Evolutionary conservation across 2,113 vertebrate genomes (phyloP).

Genomic region (Pseudopodoces humilis): DNA sequence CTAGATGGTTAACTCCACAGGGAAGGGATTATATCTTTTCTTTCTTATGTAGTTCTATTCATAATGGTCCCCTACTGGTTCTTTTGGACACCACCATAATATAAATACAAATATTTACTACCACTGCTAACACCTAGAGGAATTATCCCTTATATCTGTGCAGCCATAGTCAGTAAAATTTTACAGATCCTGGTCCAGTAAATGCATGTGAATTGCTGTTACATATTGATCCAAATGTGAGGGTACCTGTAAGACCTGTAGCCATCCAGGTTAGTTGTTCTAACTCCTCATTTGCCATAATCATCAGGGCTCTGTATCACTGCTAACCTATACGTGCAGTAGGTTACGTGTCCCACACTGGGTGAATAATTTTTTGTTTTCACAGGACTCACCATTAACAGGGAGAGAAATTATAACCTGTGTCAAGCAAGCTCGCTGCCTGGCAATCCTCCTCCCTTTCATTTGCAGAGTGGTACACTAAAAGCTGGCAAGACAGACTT

Average conservation of each 20-base stretch:
- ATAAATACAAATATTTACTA: slow-evolving; percentile 53
- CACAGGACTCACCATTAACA: not conserved
- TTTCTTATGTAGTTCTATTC: not conserved
- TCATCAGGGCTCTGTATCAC: not conserved
- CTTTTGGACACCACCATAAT: slow-evolving; percentile 7
- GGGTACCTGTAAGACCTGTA: not conserved
- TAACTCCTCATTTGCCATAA: not conserved
- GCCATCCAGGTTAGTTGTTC: not conserved
- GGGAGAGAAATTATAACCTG: slow-evolving; percentile 12
- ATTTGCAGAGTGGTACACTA: not conserved
- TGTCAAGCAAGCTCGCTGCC: not conserved
- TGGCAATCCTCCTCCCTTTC: not conserved
- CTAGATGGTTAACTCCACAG: slow-evolving; percentile 34
- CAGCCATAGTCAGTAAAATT: not conserved
- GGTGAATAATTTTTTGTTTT: slow-evolving; percentile 10
- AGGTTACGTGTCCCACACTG: not conserved
- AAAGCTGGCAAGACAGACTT: not conserved
- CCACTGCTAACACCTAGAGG: not conserved
- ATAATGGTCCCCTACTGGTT: not conserved
- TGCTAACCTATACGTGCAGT: not conserved
- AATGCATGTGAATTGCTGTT: not conserved
- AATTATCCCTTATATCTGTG: not conserved
- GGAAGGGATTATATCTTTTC: slow-evolving; percentile 40
- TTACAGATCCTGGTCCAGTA: not conserved
- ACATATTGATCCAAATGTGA: not conserved